phyloP scores from a whole-genome alignment of 2,888 invertebrate genomes.

The Acanthoscelides obtectus region DNA sequence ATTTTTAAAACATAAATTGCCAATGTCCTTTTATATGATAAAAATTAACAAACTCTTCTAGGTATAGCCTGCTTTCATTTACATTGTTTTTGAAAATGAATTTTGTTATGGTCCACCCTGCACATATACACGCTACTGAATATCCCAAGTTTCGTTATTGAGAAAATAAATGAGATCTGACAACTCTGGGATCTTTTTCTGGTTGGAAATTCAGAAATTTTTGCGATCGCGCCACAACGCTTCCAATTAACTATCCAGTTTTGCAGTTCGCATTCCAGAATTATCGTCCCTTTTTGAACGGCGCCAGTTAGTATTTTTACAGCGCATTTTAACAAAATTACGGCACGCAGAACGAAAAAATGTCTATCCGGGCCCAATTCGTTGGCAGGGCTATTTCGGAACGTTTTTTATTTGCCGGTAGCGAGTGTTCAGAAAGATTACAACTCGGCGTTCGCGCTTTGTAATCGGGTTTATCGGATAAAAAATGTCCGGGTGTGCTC shows the following conservation, averaged over 20 bases:
- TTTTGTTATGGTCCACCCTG: no score
- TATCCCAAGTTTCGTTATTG: no score
- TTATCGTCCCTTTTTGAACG: background rate
- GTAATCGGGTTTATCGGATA: background rate
- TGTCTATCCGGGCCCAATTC: background rate
- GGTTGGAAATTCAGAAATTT: no score
- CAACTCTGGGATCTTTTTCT: no score
- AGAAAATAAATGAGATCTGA: no score
- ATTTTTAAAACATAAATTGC: no score
- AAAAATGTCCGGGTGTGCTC: background rate
- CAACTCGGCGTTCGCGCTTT: background rate
- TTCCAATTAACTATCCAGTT: background rate
- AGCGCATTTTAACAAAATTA: background rate
- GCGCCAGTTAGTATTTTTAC: background rate
- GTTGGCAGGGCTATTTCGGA: background rate
- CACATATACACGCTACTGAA: no score
- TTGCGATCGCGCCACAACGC: no score
- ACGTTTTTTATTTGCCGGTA: background rate
- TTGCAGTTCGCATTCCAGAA: background rate
- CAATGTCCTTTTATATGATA: no score
- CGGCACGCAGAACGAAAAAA: background rate
- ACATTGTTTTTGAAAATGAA: no score
- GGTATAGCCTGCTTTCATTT: no score
- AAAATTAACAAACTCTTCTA: no score
- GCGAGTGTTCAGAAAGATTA: background rate